Base-by-base conservation (phyloP, 2,888 invertebrate species). In the Machimus atricapillus region DNA sequence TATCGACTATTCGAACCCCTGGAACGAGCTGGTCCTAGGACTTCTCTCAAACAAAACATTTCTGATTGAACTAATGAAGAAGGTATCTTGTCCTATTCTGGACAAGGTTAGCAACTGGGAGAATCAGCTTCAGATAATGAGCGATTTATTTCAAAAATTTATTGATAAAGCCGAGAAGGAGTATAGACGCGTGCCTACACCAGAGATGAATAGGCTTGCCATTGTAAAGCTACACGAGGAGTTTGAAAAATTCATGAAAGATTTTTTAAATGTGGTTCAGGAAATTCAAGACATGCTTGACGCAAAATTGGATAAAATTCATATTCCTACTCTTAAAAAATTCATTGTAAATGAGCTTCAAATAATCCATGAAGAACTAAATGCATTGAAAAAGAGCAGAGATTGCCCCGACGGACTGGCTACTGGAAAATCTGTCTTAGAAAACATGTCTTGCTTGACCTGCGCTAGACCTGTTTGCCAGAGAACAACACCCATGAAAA, bases 201-300 rank as follows among this genome's bases (percentile, higher is more conserved):
- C 91, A 77, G 91, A 91, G 40, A 90, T 90, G n/a, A 91, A 91
- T 37, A 89, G 91, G 8, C 58, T 87, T 7, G 90, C 91, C 87
- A 90, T 92, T 8, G 90, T 90, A 52, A 87, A 82, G 2, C 52
- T 92, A 6, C 89, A 90, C 14, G 82, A 86, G 0, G 66, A 89
- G 4, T 83, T 91, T 1, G 86, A 89, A 1, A 88, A 90, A 1
- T 89, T 91, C 46, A 89, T 90, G 23, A 23, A 87, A 0, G 89
- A 90, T 1, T 92, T 93, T 37, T 37, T 92, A 0, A 88, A 88
- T 23, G 90, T 91, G 78, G 91, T 93, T 91, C 91, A 91, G 88
- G 92, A 92, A 87, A 89, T 92, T 76, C 92, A 92, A 90, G 92
- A 92, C 2, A 92, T 92, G 91, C 88, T 92, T 23, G 92, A 92